Base-by-base conservation (phyloP, 2,888 invertebrate genomes). In the Cyclophora albipunctata region DNA sequence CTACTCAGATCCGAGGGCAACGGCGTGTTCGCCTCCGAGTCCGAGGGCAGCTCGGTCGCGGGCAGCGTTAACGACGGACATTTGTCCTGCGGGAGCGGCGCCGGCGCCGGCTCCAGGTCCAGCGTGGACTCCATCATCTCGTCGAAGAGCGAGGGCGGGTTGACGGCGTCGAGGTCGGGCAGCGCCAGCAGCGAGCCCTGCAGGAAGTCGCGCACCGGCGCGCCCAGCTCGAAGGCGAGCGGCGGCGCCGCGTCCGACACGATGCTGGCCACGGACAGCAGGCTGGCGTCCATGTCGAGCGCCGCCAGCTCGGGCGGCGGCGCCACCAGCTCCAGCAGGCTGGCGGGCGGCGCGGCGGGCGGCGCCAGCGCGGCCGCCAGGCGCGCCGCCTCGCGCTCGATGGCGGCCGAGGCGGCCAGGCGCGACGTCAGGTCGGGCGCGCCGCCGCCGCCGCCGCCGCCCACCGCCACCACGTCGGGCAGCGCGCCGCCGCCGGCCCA, bases 261-360 rank as follows among this genome's bases (percentile, higher is more conserved):
- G 52, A 96, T 93, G 71, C 96, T 96, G 0, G 94, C 93, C 0
- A 96, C 94, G 50, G 96, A 96, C 7, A 94, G 85, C 92, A 96
- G 94, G 58, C 96, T 96, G 55, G 92, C 92, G 59, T 94, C 94
- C 91, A 94, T 91, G 63, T 96, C 96, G 3, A 93, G 75, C 63
- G 92, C 90, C 52, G 94, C 94, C 92, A 96, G 93, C 57, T 93
- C 91, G 0, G 95, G 95, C 0, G 96, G 96, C 3, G 96, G 96
- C 71, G 95, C 95, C 3, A 96, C 91, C 57, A 93, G 93, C 40
- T 96, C 96, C 37, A 96, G 79, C 69, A 95, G 94, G 63, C 92
- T 92, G 37, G 70, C 0, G 88, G 86, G 90, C 91, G 64, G 92
- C 92, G 20, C 93, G 68, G 64, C 91, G 91, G 67, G 95, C 95